A percentile compares a stretch with the other conserved stretches of the same genome.
Conservation (phyloP, 2,888 invertebrate genomes). For the Hypercompe scribonia region DNA sequence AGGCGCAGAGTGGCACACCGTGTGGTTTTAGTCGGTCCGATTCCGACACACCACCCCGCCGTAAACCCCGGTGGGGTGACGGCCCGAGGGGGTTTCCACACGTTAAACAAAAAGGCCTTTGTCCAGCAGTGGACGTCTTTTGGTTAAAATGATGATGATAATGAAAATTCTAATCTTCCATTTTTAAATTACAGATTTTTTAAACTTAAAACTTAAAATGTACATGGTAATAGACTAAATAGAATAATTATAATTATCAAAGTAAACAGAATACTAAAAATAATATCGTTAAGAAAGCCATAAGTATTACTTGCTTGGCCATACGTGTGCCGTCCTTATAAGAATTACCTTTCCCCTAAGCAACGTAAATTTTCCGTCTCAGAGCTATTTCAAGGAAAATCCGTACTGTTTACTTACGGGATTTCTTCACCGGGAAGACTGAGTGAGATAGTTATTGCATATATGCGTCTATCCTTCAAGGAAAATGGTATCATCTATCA, state of each 20-base stretch:
- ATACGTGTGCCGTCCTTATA: slow-evolving; percentile 40
- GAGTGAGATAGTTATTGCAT: slow-evolving; percentile 9
- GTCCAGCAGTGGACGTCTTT: too few relatives aligned
- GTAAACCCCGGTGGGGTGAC: too few relatives aligned
- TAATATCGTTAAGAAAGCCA: slow-evolving; percentile 15
- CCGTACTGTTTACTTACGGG: slow-evolving; percentile 32
- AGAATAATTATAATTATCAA: neutral
- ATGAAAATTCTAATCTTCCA: too few relatives aligned
- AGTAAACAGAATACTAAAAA: slow-evolving; percentile 3
- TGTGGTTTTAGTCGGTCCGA: too few relatives aligned
- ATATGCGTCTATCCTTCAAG: slow-evolving; percentile 6
- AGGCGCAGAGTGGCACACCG: too few relatives aligned
- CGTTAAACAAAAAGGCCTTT: too few relatives aligned
- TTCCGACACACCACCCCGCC: too few relatives aligned
- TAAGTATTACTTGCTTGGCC: slow-evolving; percentile 28
- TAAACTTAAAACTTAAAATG: too few relatives aligned
- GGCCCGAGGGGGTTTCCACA: too few relatives aligned
- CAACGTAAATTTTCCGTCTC: slow-evolving; percentile 31
- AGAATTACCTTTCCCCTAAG: slow-evolving; percentile 32
- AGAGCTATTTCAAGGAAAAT: slow-evolving; percentile 32
- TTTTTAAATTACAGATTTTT: too few relatives aligned
- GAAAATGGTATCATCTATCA: slow-evolving; percentile 14
- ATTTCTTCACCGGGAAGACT: slow-evolving; percentile 25
- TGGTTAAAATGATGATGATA: too few relatives aligned
- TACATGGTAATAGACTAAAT: neutral